Evolutionary conservation across 2,113 vertebrate species (phyloP), one percentile per base, ranked within the genome.

Genomic region (Sceloporus tristichus): DNA sequence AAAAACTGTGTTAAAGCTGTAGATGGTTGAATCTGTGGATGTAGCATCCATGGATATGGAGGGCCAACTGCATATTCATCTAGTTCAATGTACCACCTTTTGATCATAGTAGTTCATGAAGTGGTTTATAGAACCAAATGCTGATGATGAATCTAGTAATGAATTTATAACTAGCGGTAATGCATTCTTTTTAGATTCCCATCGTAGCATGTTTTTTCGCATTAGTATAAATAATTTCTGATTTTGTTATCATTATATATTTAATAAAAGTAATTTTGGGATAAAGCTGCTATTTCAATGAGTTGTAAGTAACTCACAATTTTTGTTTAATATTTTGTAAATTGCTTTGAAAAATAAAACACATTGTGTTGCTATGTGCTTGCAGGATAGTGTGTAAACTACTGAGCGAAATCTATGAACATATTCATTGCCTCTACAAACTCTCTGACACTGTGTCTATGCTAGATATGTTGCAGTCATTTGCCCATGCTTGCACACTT

Each of bases 381-480:
- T 96, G 88, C 95, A 99, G 99, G 95, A 97, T 99, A 90, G 97
- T 99, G 53, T 98, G 98, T 90, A 98, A 98, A 86, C 97, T 99
- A 59, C 97, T 99, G 27, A 96, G 94, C 77, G 98, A 98, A 82
- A 96, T 99, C 93, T 98, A 98, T 54, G 97, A 98, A 79, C 97
- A 99, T 87, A 97, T 99, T 75, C 98, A 99, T 93, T 99, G 99
- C 93, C 95, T 99, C 0, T 98, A 99, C 93, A 99, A 99, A 94
- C 97, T 99, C 23, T 98, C 98, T 9, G 98, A 99, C 91, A 96
- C 98, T 7, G 98, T 99, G 16, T 99, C 99, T 14, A 98, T 99
- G 98, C 96, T 99, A 95, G 98, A 99, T 91, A 99, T 99, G 98
- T 94, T 99, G 90, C 97, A 99, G 66, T 98, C 99, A 0, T 98